These are phyloP conservation scores for Porites australiensis DNA, from an alignment of 64 coral and sea anemone species.

Conservation along the genomic window DNA sequence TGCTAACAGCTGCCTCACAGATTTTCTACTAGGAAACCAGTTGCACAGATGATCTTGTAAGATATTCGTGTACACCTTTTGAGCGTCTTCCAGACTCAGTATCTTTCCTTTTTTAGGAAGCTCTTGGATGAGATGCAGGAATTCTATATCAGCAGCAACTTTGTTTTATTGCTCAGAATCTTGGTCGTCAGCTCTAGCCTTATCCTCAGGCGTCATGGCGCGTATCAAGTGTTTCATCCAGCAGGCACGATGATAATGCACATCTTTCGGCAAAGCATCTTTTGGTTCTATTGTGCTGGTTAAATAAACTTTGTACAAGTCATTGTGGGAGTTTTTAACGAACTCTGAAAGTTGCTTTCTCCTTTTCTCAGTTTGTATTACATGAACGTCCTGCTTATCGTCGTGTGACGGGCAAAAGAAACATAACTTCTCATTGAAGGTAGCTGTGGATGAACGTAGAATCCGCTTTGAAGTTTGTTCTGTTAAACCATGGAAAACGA, in stretches of 20 bases:
- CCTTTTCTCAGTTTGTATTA: conserved; percentile 58
- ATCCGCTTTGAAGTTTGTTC: too few relatives aligned
- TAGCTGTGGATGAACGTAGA: conserved; percentile 44
- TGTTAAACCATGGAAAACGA: too few relatives aligned
- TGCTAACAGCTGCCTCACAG: too few relatives aligned
- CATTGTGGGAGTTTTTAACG: neutral
- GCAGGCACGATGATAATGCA: neutral
- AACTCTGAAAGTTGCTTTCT: conserved; percentile 48
- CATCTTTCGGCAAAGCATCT: neutral
- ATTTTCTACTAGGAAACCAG: too few relatives aligned
- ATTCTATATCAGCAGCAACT: too few relatives aligned
- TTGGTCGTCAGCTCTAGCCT: neutral
- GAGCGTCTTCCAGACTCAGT: too few relatives aligned
- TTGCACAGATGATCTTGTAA: too few relatives aligned
- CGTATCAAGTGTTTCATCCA: neutral
- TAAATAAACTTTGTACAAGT: neutral
- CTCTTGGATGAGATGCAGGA: too few relatives aligned
- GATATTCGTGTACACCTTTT: too few relatives aligned
- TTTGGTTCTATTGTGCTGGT: neutral
- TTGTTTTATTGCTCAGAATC: too few relatives aligned
- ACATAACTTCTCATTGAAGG: conserved; percentile 46
- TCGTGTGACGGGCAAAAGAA: conserved; percentile 55
- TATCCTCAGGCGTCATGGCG: too few relatives aligned
- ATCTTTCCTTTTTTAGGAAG: too few relatives aligned
- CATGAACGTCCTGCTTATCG: conserved; percentile 37